Base-by-base conservation (phyloP, 2,113 vertebrate species). In the Sialia sialis region DNA sequence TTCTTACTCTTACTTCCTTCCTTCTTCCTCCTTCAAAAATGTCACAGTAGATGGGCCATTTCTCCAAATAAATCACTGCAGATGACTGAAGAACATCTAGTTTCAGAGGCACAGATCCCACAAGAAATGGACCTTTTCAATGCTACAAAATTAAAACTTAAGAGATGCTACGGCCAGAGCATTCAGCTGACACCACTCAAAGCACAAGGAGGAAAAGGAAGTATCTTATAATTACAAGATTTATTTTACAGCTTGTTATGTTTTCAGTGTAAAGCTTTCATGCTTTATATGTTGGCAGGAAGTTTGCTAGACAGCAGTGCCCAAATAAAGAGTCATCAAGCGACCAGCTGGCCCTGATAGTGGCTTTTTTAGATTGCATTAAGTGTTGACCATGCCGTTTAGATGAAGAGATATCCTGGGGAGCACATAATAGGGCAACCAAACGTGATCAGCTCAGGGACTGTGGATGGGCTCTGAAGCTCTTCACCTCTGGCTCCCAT, bases 331-430 rank as follows among this genome's bases (percentile, higher is more conserved):
- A 89, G 75, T 88, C 85, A 94, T 91, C 82, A 94, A 95, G 64
- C 39, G 51, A 94, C 76, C 93, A 97, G 93, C 91, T 95, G 94
- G 94, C 34, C 90, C 55, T 88, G 75, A 51, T 13, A 78, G 86
- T 55, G 70, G 64, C 52, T 90, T 92, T 90, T 95, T 92, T 72
- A 70, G 86, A 63, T 30, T 52, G 51, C 55, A 77, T 80, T 93
- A 87, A 87, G 27, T 6, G 5, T 75, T 14, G 2, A 79, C 75
- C 84, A 70, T 74, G 90, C 20, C 84, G 70, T 95, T 52, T 44
- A 68, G 72, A 93, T 77, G 11, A 94, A 91, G 63, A 77, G 55
- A 74, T 26, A 75, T 74, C 85, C 81, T 59, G 23, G 51, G 62
- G 84, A 94, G 67, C 48, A 84, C 27, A 38, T 72, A 92, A 93